Evolutionary conservation across 2,797 vertebrate species (phyloP).

Genomic region (Mallotus villosus): DNA sequence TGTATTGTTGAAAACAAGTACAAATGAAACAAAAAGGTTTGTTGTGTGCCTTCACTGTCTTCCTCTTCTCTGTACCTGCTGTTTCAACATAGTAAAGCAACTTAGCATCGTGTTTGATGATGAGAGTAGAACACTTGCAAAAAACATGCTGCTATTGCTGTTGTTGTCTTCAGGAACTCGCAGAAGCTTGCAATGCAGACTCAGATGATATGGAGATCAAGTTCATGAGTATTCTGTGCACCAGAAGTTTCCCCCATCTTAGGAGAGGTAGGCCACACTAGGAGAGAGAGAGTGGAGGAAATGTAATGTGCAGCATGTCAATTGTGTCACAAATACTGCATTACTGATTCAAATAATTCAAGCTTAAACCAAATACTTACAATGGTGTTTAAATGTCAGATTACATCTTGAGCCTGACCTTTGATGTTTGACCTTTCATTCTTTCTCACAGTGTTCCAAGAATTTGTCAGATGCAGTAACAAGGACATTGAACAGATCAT

Average conservation of each 20-base stretch:
- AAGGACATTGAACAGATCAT: slow-evolving; percentile 94
- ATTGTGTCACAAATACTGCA: background rate
- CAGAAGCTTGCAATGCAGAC: slow-evolving; percentile 84
- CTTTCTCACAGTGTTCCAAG: slow-evolving; percentile 86
- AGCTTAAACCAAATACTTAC: background rate
- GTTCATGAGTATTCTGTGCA: slow-evolving; percentile 94
- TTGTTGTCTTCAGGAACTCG: slow-evolving; percentile 79
- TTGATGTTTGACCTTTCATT: background rate
- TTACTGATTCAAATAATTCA: background rate
- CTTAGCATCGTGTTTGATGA: no score
- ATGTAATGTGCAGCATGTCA: background rate
- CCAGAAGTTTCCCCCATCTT: slow-evolving; percentile 91
- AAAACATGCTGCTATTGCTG: slow-evolving; percentile 4
- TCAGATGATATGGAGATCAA: slow-evolving; percentile 88
- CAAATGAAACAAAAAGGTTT: no score
- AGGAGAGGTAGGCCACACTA: slow-evolving; percentile 77
- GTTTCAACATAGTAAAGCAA: no score
- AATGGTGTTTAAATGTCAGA: background rate
- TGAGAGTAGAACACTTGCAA: no score
- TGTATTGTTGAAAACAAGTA: no score
- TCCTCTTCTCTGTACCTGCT: no score
- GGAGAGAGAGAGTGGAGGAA: background rate
- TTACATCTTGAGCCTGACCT: background rate
- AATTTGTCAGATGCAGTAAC: slow-evolving; percentile 91
- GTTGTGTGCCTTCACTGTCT: no score